phyloP scores from a whole-genome alignment of 2,113 vertebrate genomes.

The Macrotis lagotis region DNA sequence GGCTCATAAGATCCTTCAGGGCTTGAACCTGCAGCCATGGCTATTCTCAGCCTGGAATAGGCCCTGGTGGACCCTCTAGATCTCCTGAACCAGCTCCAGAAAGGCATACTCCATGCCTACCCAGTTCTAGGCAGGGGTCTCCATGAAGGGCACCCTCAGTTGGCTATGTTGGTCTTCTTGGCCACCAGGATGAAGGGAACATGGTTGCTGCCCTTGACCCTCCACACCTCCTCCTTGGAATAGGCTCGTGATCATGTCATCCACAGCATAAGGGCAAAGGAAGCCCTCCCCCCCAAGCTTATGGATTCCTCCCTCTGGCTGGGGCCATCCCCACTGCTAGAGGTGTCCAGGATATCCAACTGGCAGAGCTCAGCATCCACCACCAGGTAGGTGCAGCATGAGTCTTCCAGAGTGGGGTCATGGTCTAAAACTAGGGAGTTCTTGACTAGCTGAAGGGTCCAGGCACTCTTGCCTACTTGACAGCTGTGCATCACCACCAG shows the following conservation, averaged over 20 bases:
- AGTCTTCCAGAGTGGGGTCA: slow-evolving; percentile 78
- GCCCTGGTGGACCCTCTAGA: background rate
- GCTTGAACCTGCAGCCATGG: background rate
- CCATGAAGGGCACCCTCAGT: slow-evolving; percentile 61
- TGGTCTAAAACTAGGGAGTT: slow-evolving; percentile 67
- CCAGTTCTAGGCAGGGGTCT: slow-evolving; percentile 69
- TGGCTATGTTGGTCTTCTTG: too few relatives aligned
- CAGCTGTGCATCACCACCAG: slow-evolving; percentile 51
- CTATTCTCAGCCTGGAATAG: too few relatives aligned
- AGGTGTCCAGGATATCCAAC: slow-evolving; percentile 82
- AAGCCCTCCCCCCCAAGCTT: slow-evolving; percentile 92
- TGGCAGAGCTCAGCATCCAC: slow-evolving; percentile 75
- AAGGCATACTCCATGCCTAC: slow-evolving; percentile 73
- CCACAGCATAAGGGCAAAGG: slow-evolving; percentile 93
- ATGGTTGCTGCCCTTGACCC: slow-evolving; percentile 49
- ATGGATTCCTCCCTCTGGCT: slow-evolving; percentile 94
- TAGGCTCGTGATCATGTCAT: slow-evolving; percentile 90
- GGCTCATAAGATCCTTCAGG: background rate
- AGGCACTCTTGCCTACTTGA: slow-evolving; percentile 66
- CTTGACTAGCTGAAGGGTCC: slow-evolving; percentile 65
- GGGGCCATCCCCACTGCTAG: slow-evolving; percentile 82
- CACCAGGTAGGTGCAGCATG: slow-evolving; percentile 80
- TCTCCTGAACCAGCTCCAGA: slow-evolving; percentile 65
- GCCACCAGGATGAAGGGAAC: slow-evolving; percentile 68
- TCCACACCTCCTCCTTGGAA: slow-evolving; percentile 88